These are phyloP conservation scores for Tachystola acroxantha DNA, from an alignment of 2,888 invertebrate genomes.

Conservation along the genomic window DNA sequence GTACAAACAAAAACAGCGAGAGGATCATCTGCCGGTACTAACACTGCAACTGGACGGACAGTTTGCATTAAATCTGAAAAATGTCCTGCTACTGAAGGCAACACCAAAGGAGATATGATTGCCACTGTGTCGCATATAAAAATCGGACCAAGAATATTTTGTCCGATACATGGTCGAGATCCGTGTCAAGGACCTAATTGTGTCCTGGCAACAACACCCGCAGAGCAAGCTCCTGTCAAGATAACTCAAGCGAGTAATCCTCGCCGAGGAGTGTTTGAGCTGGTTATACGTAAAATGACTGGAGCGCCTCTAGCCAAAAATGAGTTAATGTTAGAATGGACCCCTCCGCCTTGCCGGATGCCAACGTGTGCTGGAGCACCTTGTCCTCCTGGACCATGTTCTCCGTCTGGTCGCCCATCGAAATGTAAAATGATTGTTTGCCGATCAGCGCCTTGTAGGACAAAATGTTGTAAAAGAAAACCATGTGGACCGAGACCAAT, in stretches of 20 bases:
- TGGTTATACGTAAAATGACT: conserved; percentile 56
- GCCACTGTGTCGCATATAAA: conserved; percentile 59
- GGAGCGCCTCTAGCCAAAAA: conserved; percentile 64
- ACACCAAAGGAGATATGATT: conserved; percentile 41
- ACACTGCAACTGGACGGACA: conserved; percentile 29
- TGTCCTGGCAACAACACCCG: conserved; percentile 32
- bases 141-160: conserved; percentile 49
- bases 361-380: conserved; percentile 32
- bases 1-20: conserved; percentile 30
- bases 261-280: conserved; percentile 63
- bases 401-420: conserved; percentile 29
- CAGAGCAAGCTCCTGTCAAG: conserved; percentile 45
- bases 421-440: conserved; percentile 50
- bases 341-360: conserved; percentile 50
- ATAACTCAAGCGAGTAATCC: conserved; percentile 53
- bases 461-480: conserved; percentile 32
- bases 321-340: conserved; percentile 69
- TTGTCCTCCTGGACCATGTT: conserved; percentile 22
- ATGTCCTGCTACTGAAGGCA: background rate
- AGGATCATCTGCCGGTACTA: conserved; percentile 26
- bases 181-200: conserved; percentile 60
- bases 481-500: conserved; percentile 15
- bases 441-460: conserved; percentile 34
- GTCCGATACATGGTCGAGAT: conserved; percentile 45
- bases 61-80: conserved; percentile 43